These are phyloP conservation scores for Apamea epomidion DNA, from an alignment of 2,888 invertebrate species.

Conservation along the genomic window DNA sequence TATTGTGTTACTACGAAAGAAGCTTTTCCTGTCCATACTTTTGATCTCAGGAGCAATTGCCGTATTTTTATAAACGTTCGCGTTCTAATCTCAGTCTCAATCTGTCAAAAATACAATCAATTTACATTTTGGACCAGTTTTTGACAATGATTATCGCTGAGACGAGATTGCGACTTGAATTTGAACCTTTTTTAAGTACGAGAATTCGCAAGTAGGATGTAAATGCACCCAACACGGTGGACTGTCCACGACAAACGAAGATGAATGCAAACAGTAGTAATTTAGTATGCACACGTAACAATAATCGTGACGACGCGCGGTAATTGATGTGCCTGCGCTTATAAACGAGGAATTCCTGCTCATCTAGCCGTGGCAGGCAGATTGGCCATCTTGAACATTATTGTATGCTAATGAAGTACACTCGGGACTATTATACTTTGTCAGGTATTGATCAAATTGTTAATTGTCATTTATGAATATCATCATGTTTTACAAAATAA, in stretches of 20 bases:
- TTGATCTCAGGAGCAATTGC: background rate
- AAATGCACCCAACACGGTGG: constrained; percentile 5
- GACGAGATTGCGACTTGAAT: background rate
- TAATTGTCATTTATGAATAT: constrained; percentile 7
- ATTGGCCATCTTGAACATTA: constrained; percentile 56
- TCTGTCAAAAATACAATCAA: background rate
- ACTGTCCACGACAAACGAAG: constrained; percentile 6
- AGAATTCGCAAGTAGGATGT: background rate
- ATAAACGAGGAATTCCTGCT: constrained; percentile 76
- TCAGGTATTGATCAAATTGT: constrained; percentile 27
- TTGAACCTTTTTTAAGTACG: background rate
- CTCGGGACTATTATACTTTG: background rate
- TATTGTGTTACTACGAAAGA: background rate
- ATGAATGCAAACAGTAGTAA: constrained; percentile 50
- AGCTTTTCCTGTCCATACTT: background rate
- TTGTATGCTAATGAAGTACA: constrained; percentile 65
- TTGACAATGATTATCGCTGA: background rate
- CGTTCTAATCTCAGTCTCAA: background rate
- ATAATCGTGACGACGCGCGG: constrained; percentile 54
- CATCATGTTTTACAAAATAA: too few relatives aligned
- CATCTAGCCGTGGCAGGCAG: constrained; percentile 60
- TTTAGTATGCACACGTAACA: constrained; percentile 51
- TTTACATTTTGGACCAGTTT: background rate
- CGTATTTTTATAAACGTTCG: background rate
- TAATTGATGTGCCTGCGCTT: constrained; percentile 60